These are phyloP conservation scores for Chanos chanos DNA, from an alignment of 2,797 vertebrate genomes.

Conservation along the genomic window DNA sequence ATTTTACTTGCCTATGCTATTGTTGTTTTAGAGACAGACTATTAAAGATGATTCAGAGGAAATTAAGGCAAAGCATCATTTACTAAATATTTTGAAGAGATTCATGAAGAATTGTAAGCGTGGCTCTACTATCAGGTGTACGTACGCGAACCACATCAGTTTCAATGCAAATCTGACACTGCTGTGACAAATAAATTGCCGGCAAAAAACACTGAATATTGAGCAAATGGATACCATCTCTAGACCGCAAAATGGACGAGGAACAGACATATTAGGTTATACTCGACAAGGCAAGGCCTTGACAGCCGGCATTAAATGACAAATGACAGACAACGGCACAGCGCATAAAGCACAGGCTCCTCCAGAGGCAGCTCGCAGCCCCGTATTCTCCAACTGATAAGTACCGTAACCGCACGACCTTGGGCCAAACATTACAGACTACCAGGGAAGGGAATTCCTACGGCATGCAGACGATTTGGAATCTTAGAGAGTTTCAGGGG, in stretches of 20 bases:
- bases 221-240: constrained; percentile 38
- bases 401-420: constrained; percentile 68
- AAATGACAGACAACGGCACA: constrained; percentile 44
- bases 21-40: too few species aligned
- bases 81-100: too few species aligned
- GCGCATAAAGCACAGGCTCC: constrained; percentile 46
- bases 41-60: too few species aligned
- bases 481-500: constrained; percentile 60
- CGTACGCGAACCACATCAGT: constrained; percentile 1
- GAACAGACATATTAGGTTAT: constrained; percentile 40
- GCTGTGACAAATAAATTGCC: constrained; percentile 14
- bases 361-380: constrained; percentile 51
- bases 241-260: constrained; percentile 34
- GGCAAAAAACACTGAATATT: constrained; percentile 33
- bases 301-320: constrained; percentile 45
- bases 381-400: constrained; percentile 60
- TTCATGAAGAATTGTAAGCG: too few species aligned
- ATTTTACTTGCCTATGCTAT: too few species aligned
- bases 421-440: constrained; percentile 66
- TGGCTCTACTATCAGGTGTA: constrained; percentile 15
- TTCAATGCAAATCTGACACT: constrained; percentile 17
- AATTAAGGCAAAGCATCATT: too few species aligned
- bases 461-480: constrained; percentile 49
- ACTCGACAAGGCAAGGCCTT: constrained; percentile 40
- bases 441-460: constrained; percentile 60